These are phyloP conservation scores for Notothenia coriiceps DNA, from an alignment of 2,113 vertebrate genomes.

Conservation along the genomic window DNA sequence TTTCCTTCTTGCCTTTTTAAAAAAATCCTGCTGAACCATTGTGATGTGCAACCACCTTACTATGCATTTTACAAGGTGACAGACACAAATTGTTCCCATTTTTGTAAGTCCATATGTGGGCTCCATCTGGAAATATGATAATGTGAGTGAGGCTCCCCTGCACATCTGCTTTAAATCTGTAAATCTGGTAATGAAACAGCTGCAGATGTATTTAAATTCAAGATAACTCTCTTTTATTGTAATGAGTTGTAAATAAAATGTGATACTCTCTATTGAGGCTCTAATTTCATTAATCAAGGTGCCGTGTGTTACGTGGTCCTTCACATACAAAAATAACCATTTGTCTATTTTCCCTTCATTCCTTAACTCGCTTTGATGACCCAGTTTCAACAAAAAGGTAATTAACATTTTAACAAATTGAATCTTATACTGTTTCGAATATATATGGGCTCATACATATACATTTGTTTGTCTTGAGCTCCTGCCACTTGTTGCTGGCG, in stretches of 20 bases:
- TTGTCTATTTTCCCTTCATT: constrained; percentile 13
- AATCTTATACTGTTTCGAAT: constrained; percentile 43
- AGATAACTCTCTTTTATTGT: neutral
- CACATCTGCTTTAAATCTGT: constrained; percentile 59
- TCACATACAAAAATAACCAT: constrained; percentile 11
- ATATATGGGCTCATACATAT: constrained; percentile 30
- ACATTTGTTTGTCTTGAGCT: constrained; percentile 54
- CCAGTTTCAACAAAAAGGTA: constrained; percentile 27
- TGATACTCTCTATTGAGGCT: neutral
- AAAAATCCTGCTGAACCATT: neutral
- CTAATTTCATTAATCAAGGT: constrained; percentile 6
- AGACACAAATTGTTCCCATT: constrained; percentile 35
- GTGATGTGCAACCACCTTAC: neutral
- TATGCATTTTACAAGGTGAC: constrained; percentile 48
- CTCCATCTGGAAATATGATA: constrained; percentile 57
- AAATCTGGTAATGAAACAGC: constrained; percentile 21
- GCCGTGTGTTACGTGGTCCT: neutral
- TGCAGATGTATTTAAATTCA: constrained; percentile 11
- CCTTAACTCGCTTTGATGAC: constrained; percentile 11
- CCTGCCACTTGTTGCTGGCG: constrained; percentile 31
- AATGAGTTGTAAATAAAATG: neutral
- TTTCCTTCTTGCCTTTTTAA: constrained; percentile 4
- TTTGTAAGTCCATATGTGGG: constrained; percentile 45
- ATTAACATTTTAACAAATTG: constrained; percentile 43
- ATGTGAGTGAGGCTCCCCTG: constrained; percentile 3